Evolutionary conservation across 2,113 vertebrate species (phyloP), one percentile per base, ranked within the genome.

Genomic region (Rhagologus leucostigma): DNA sequence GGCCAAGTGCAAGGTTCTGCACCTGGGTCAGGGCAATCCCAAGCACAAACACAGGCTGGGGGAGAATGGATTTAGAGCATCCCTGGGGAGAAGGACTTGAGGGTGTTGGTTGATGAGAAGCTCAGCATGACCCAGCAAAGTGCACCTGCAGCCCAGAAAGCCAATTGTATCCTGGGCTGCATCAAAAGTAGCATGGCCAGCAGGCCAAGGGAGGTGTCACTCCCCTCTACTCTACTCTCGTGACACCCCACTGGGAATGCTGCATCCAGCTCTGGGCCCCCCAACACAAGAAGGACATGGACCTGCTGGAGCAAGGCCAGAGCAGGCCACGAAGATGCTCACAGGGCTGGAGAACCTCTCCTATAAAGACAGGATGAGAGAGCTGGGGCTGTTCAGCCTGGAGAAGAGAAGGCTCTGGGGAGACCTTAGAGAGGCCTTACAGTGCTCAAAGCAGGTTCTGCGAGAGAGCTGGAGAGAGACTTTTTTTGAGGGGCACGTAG

Each of bases 11-110:
- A 56, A n/a, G 12, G 30, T 41, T 12, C 1, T 46, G 0, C 22
- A 15, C 0, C 0, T 18, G 23, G 33, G 18, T 39, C 13, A 5
- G 47, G 27, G 33, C 27, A 73, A 37, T 8, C 21, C 15, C 29
- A n/a, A 65, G 59, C 2, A 85, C 30, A 37, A 75, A 65, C 7
- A 4, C 5, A 18, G 49, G 29, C 9, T 47, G 10, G 19, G 26
- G 18, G 27, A 47, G 5, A 74, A 39, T 8, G 23, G 11, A 22
- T 12, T 74, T n/a, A 56, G 23, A 55, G n/a, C 15, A 29, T n/a
- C 41, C 41, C 59, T 41, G 29, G 18, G 29, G 49, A 84, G 68
- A 84, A 47, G 30, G 15, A 53, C 23, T 39, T 47, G 59, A 23
- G 10, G 3, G 3, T 55, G 29, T 39, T 55, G 22, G 5, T 4